These are phyloP conservation scores for Protobothrops flavoviridis DNA, from an alignment of 2,113 vertebrate genomes.

Conservation along the genomic window DNA sequence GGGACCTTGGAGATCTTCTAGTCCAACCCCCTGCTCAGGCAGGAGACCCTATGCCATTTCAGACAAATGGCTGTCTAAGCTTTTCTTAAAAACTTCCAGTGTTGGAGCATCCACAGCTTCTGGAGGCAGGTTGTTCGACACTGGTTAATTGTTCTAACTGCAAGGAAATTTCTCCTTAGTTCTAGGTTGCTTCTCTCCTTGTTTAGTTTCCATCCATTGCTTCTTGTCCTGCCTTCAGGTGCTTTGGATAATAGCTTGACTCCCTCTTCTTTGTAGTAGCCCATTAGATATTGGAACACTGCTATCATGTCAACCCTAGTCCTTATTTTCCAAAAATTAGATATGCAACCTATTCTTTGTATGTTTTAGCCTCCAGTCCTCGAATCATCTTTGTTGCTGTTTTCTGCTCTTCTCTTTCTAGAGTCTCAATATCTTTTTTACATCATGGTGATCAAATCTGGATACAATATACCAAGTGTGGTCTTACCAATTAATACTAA, in stretches of 20 bases:
- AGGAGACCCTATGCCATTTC: neutral
- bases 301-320: neutral
- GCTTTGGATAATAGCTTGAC: neutral
- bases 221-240: neutral
- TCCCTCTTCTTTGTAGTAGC: neutral
- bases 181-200: neutral
- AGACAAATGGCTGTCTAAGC: neutral
- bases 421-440: neutral
- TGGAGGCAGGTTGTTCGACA: neutral
- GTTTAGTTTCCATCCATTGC: neutral
- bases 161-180: neutral
- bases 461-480: neutral
- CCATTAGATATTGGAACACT: neutral
- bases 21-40: neutral
- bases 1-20: neutral
- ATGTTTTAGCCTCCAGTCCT: neutral
- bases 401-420: neutral
- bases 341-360: neutral
- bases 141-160: neutral
- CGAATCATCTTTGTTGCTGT: neutral
- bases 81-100: neutral
- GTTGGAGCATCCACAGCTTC: neutral
- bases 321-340: neutral
- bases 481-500: neutral
- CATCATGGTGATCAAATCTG: neutral